Evolutionary conservation across 2,113 vertebrate species (phyloP), one percentile per base, ranked within the genome.

Genomic region (Pao palembangensis): DNA sequence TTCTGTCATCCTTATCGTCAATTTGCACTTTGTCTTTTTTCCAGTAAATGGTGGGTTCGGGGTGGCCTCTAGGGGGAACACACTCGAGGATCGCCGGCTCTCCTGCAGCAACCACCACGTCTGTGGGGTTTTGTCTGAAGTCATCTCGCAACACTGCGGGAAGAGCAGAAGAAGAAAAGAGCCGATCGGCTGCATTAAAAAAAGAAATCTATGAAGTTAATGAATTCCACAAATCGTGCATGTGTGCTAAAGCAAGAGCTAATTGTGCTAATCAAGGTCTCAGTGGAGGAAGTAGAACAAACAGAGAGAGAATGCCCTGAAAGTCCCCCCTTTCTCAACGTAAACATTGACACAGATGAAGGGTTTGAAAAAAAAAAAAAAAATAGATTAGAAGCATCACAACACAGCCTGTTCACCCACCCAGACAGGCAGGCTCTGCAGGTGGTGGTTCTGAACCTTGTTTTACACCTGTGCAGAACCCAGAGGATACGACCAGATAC

Each of bases 41-140:
- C 97, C 97, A 99, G 90, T 92, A 99, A 87, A 95, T 98, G 63
- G 96, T 96, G 51, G 97, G 97, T 66, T 99, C 97, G 0, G 97
- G 97, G 70, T 99, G 97, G 49, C 97, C 97, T 54, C 97, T 91
- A 6, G 96, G 97, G 0, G 97, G 96, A 38, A 98, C 93, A 64
- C 97, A 99, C 73, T 99, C 97, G 80, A 99, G 73, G 43, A 99
- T 96, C 0, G 96, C 97, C 4, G 97, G 96, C 64, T 99, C 97
- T 59, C 96, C 96, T 2, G 93, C 94, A 31, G 96, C 97, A 75
- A 98, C 96, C 63, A 99, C 95, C 58, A 95, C 94, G 8, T 99
- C 97, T 0, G 94, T 95, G 0, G 97, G 97, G 82, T 99, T 99
- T 57, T 98, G 96, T 67, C 97, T 91, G 88, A 99, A 99, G 87